Conservation (phyloP, 2,797 vertebrate species). For the Cygnus olor region DNA sequence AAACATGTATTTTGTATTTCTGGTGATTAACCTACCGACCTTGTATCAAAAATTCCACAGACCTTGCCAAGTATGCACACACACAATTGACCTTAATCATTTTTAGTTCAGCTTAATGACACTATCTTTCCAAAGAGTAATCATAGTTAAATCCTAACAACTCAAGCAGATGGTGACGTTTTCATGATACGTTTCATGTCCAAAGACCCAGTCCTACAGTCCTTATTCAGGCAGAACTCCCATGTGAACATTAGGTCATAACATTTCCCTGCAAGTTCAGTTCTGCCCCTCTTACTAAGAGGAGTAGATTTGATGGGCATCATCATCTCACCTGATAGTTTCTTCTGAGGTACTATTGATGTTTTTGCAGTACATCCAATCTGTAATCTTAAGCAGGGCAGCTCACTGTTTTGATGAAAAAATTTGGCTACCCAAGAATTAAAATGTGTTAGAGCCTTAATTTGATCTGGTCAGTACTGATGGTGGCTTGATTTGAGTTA, state of each 20-base stretch:
- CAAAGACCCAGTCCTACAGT: not conserved
- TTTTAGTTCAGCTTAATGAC: conserved; percentile 45
- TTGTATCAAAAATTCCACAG: conserved; percentile 58
- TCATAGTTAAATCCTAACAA: conserved; percentile 19
- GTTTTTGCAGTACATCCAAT: not conserved
- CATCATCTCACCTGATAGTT: not conserved
- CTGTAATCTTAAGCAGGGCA: not conserved
- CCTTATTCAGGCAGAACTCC: not conserved
- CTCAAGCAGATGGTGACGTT: conserved; percentile 60
- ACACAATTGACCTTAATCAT: not conserved
- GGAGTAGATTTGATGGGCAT: not conserved
- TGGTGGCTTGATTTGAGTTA: not conserved
- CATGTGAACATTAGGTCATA: not conserved
- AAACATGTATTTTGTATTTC: conserved; percentile 19
- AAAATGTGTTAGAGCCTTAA: not conserved
- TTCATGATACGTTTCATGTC: not conserved
- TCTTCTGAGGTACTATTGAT: not conserved
- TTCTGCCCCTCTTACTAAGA: not conserved
- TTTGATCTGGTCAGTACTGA: not conserved
- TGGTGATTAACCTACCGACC: conserved; percentile 9
- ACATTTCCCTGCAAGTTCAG: not conserved
- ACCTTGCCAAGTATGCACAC: conserved; percentile 28
- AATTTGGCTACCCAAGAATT: not conserved
- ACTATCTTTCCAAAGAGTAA: conserved; percentile 16
- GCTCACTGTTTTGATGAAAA: not conserved